Evolutionary conservation across 2,888 invertebrate genomes (phyloP).

Genomic region (Yponomeuta malinellus): DNA sequence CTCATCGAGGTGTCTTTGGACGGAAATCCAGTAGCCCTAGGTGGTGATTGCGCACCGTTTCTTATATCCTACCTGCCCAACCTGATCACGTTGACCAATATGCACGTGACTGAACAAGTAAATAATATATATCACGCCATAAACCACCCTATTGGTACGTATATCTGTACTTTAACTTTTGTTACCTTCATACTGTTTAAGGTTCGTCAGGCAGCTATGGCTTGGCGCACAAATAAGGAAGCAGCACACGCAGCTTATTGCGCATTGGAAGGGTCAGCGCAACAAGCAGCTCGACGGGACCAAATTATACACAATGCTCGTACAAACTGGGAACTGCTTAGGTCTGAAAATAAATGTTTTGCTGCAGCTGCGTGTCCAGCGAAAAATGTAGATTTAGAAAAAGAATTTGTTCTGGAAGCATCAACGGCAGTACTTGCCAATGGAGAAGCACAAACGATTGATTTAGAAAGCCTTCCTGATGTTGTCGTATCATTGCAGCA

Average conservation of each 20-base stretch:
- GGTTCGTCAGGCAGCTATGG: conserved; percentile 85
- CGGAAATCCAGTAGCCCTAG: conserved; percentile 87
- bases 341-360: conserved; percentile 80
- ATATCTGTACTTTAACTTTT: background rate
- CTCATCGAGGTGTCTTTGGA: conserved; percentile 91
- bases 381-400: conserved; percentile 47
- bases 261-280: conserved; percentile 74
- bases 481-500: conserved; percentile 48
- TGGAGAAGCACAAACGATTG: conserved; percentile 36
- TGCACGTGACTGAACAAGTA: conserved; percentile 86
- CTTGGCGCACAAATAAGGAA: conserved; percentile 88
- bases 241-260: conserved; percentile 80
- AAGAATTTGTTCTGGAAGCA: conserved; percentile 48
- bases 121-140: conserved; percentile 17
- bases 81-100: conserved; percentile 82
- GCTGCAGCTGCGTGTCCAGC: conserved; percentile 39
- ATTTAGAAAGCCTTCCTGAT: conserved; percentile 44
- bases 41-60: conserved; percentile 88
- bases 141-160: background rate
- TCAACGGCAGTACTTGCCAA: conserved; percentile 14
- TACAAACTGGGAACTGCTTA: conserved; percentile 89
- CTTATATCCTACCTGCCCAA: conserved; percentile 87
- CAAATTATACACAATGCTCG: conserved; percentile 90
- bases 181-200: conserved; percentile 22
- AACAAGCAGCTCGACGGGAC: conserved; percentile 81